Evolutionary conservation across 2,888 invertebrate species (phyloP), one percentile per base, ranked within the genome.

Genomic region (Andrena trimmerana): DNA sequence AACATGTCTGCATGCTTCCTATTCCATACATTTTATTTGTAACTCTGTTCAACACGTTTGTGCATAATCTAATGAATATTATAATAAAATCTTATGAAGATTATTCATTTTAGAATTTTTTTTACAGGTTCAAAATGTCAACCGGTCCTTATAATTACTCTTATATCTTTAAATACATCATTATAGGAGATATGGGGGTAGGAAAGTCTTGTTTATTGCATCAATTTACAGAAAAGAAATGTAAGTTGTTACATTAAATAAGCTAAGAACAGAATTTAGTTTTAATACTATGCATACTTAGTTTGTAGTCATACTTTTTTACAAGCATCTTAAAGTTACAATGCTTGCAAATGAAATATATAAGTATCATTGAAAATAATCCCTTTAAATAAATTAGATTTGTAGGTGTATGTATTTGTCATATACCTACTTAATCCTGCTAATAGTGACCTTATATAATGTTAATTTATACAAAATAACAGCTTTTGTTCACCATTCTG

Each of bases 171-270:
- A 99, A 99, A 94, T 99, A 99, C 94, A 99, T 99, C 92, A 99
- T 99, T 90, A 99, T 99, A 94, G 99, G 99, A 91, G 99, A 99
- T 94, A 99, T 99, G 99, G 99, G 99, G 87, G 99, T 99, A 80
- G 99, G 99, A 83, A 99, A 99, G 95, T 99, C 99, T 83, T 99
- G 99, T 94, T 96, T 99, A 68, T 95, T 99, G 81, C 99, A 99
- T 95, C 99, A 99, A 93, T 99, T 99, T 94, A 99, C 99, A 90
- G 99, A 99, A 94, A 99, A 99, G 94, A 99, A 99, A 96, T 99
- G 99, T 99, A 96, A 97, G 98, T 97, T 89, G 6, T 5, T 20
- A 24, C 6, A 27, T 60, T 48, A 16, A 59, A 65, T 10, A 29
- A 24, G 59, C 33, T 10, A 59, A 2, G 16, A 52, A 52, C 8